phyloP scores from a whole-genome alignment of 1,140 invertebrate genomes.

The Megalopta genalis region DNA sequence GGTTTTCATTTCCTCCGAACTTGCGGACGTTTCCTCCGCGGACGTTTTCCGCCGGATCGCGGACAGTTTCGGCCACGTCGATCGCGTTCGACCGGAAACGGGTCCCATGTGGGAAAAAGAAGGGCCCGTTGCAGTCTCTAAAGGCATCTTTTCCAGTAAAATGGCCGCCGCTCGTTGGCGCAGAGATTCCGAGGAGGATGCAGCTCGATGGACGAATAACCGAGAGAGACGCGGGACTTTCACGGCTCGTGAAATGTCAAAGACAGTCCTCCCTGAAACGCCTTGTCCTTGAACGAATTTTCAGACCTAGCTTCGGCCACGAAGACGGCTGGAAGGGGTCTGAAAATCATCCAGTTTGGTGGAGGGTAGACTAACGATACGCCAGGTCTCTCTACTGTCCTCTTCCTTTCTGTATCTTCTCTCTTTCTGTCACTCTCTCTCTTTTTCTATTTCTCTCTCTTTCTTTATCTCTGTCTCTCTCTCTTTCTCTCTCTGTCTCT shows the following conservation, averaged over 20 bases:
- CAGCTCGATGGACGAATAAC: constrained; percentile 60
- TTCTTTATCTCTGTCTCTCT: constrained; percentile 8
- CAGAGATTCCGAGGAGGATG: constrained; percentile 53
- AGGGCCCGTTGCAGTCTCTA: constrained; percentile 16
- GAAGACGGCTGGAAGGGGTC: neutral
- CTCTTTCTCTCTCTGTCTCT: constrained; percentile 23
- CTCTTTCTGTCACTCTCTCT: constrained; percentile 1
- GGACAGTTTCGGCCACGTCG: constrained; percentile 32
- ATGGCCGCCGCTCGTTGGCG: constrained; percentile 28
- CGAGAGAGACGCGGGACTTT: constrained; percentile 51
- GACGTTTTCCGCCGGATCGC: too few species aligned
- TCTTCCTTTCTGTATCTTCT: constrained; percentile 4
- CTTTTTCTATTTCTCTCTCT: neutral
- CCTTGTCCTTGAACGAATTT: neutral
- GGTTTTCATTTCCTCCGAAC: too few species aligned
- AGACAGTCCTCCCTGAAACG: neutral
- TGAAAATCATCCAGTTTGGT: constrained; percentile 8
- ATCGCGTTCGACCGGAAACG: constrained; percentile 24
- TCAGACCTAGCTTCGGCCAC: neutral
- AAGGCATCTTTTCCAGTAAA: constrained; percentile 54
- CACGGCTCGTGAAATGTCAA: constrained; percentile 32
- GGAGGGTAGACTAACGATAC: constrained; percentile 24
- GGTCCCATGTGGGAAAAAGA: neutral
- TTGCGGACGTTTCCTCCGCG: neutral
- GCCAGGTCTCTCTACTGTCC: constrained; percentile 8